Base-by-base conservation (phyloP, 2,888 invertebrate species). In the Phania funesta region DNA sequence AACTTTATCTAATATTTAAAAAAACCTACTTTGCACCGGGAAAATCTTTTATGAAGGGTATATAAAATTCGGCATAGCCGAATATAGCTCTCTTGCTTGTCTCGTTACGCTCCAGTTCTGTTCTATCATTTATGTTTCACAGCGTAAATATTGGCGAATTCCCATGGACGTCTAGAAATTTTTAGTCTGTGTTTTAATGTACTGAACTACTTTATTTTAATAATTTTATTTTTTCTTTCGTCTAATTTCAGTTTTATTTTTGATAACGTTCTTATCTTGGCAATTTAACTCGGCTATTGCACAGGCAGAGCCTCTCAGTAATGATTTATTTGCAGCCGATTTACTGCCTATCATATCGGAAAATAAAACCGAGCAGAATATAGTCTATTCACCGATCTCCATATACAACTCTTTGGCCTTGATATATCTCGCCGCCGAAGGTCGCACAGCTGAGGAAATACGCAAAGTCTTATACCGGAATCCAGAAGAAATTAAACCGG, bases 351-450 rank as follows among this genome's bases (percentile, higher is more conserved):
- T 84, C 56, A 81, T 90, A 5, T 58, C 83, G 7, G 75, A 81
- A 4, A 60, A 70, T 0, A 76, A 75, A 13, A 9, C 54, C 0
- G 13, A 71, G 1, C 73, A 86, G 26, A 90, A 90, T 84, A 74
- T 87, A 0, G 85, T 90, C 13, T 83, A 87, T 38, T 90, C 90
- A 2, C 90, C 90, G 1, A 85, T 87, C 2, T 95, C 96, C 3
- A 89, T 96, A 82, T 95, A 96, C 89, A 88, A 95, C 68, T 93
- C 94, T 0, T 87, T 96, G 74, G 94, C 94, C 0, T 92, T 96
- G 85, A 91, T 95, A 2, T 94, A 93, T 73, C 94, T 95, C 88
- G 96, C 95, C 0, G 93, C 96, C 0, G 92, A 92, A 0, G 94
- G 94, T 0, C 80, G 90, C 9, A 90, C 90, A 7, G 89, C 88